Conservation (phyloP, 2,888 invertebrate species). For the Gortyna flavago region DNA sequence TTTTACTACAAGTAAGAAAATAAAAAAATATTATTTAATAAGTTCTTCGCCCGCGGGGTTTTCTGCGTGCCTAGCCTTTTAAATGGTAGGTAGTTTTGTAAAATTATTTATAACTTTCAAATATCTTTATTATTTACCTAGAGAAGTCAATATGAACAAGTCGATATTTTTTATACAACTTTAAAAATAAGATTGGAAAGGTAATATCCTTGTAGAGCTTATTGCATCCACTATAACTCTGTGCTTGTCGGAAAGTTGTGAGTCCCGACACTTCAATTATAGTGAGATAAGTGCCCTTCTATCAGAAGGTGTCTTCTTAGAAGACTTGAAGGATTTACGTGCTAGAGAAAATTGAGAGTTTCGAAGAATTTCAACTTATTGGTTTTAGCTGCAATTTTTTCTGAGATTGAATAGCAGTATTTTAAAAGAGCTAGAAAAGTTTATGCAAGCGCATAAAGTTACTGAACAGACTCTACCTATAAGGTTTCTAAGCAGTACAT, state of each 20-base stretch:
- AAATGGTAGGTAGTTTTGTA: neutral
- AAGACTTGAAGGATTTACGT: constrained; percentile 1
- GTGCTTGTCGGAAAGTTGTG: constrained; percentile 23
- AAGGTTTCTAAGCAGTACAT: neutral
- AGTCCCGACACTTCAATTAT: constrained; percentile 13
- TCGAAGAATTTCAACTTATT: constrained; percentile 6
- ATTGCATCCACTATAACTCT: constrained; percentile 18
- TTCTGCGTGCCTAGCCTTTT: neutral
- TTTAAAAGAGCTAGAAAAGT: neutral
- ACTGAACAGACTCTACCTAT: neutral
- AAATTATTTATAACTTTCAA: neutral
- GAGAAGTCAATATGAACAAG: neutral
- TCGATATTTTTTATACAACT: neutral
- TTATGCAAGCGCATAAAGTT: neutral
- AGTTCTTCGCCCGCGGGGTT: neutral
- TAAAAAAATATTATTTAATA: neutral
- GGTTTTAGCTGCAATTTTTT: neutral
- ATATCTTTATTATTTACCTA: neutral
- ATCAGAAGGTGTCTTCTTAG: constrained; percentile 24
- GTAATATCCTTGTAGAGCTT: neutral
- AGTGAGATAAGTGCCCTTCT: constrained; percentile 4
- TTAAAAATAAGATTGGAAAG: neutral
- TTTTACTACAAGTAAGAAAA: neutral
- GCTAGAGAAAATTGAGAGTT: neutral
- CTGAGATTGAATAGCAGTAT: neutral